Base-by-base conservation (phyloP, 2,888 invertebrate species). In the Clitarchus hookeri region DNA sequence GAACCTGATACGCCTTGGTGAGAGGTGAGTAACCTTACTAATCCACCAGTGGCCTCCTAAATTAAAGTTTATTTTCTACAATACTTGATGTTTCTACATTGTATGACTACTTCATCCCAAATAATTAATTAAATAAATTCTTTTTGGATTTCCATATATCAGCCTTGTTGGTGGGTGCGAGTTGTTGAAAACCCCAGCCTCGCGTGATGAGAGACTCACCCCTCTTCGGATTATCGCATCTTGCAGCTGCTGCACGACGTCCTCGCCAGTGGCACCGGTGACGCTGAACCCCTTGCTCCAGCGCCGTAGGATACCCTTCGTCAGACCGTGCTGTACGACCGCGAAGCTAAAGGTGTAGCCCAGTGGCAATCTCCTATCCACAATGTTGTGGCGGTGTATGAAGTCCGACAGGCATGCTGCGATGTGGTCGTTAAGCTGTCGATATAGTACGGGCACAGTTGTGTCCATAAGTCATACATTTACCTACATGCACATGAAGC, bases 211-310 rank as follows among this genome's bases (percentile, higher is more conserved):
- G 36, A 36, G 77, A 89, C 90, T 90, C 89, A 93, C 93, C 89
- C 92, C 92, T 89, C 93, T 91, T 86, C 93, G 90, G 25, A 90
- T 89, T 77, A 94, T 92, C 11, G 94, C 93, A 78, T 93, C 92
- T 88, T 93, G 92, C 6, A 94, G 90, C 86, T 94, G 90, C 84
- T 90, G 88, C 11, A 94, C 94, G 26, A 94, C 93, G 89, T 94
- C 94, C 87, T 93, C 90, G 0, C 93, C 93, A 87, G 93, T 93
- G 6, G 94, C 94, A 0, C 93, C 94, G n/a, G 91, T 90, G 89
- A 94, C 94, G 78, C 92, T 93, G 90, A 94, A 94, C n/a, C 94
- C 94, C 90, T 94, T 94, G 2, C 94, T 94, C 94, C 94, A 94
- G 44, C 91, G 91, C 79, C 92, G 91, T 11, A 94, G 91, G 36